phyloP scores from a whole-genome alignment of 2,113 vertebrate species.

The Platysteira castanea region DNA sequence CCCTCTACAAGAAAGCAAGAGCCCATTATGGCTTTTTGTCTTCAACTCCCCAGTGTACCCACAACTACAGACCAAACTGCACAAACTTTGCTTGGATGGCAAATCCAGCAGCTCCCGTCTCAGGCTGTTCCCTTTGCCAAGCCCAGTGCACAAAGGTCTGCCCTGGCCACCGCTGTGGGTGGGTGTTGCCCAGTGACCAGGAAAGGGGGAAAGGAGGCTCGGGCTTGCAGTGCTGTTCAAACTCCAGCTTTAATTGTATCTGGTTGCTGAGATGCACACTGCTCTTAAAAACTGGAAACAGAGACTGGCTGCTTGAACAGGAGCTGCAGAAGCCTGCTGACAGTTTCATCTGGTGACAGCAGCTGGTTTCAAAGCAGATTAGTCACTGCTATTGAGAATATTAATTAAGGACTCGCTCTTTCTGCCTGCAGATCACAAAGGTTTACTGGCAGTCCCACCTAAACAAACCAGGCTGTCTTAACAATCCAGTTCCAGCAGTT shows the following conservation, averaged over 20 bases:
- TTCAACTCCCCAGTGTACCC: neutral
- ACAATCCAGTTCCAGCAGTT: neutral
- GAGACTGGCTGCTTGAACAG: neutral
- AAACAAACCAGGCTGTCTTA: neutral
- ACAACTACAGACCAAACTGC: neutral
- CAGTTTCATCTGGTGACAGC: conserved; percentile 12
- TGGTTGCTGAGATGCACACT: neutral
- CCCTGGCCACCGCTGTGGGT: neutral
- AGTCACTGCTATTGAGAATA: neutral
- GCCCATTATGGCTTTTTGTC: neutral
- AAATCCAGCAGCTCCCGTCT: neutral
- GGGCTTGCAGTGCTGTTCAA: neutral
- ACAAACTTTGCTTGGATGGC: neutral
- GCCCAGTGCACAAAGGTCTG: neutral
- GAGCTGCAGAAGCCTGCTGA: conserved; percentile 14
- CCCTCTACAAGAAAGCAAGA: neutral
- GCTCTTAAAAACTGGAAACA: neutral
- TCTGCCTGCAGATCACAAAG: conserved; percentile 12
- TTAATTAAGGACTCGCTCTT: neutral
- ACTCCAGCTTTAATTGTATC: neutral
- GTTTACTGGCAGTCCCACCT: neutral
- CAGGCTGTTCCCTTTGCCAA: neutral
- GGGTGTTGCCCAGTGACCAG: neutral
- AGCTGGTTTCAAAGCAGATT: conserved; percentile 19
- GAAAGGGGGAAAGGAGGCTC: neutral